These are phyloP conservation scores for Diglossa brunneiventris DNA, from an alignment of 2,113 vertebrate species.

Conservation along the genomic window DNA sequence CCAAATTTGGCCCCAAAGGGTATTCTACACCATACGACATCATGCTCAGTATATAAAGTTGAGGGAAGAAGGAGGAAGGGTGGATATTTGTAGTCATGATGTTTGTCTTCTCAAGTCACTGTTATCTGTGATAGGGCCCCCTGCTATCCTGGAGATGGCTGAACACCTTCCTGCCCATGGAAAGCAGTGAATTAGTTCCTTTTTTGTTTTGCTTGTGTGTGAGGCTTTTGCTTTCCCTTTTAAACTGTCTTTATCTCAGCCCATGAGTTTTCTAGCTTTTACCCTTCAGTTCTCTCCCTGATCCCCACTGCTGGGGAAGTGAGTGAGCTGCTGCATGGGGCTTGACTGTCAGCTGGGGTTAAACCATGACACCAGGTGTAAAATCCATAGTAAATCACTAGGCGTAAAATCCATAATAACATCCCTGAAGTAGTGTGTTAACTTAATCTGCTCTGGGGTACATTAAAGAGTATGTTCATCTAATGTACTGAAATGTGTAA, in stretches of 20 bases:
- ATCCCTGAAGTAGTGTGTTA: neutral
- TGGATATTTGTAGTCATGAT: neutral
- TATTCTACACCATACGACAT: neutral
- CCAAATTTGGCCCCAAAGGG: neutral
- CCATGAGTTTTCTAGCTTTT: neutral
- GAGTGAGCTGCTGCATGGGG: rapidly evolving
- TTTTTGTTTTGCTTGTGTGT: neutral
- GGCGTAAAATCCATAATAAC: neutral
- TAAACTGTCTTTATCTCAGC: neutral
- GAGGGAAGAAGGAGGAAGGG: neutral
- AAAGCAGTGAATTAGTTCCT: neutral
- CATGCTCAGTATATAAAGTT: neutral
- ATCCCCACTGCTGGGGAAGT: neutral
- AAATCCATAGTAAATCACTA: neutral
- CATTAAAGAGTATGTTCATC: neutral
- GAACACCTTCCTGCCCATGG: neutral
- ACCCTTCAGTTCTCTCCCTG: neutral
- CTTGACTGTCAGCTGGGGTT: neutral
- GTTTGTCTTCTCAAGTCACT: neutral
- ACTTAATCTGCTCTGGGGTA: neutral
- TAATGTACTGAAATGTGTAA: neutral
- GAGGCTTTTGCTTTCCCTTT: neutral
- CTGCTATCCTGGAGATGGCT: neutral
- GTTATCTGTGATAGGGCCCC: too few relatives aligned
- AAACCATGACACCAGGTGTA: neutral